Percentiles rank a stretch among this genome's conserved stretches.
phyloP scores from a whole-genome alignment of 2,888 invertebrate species.

The Isoperla grammatica region DNA sequence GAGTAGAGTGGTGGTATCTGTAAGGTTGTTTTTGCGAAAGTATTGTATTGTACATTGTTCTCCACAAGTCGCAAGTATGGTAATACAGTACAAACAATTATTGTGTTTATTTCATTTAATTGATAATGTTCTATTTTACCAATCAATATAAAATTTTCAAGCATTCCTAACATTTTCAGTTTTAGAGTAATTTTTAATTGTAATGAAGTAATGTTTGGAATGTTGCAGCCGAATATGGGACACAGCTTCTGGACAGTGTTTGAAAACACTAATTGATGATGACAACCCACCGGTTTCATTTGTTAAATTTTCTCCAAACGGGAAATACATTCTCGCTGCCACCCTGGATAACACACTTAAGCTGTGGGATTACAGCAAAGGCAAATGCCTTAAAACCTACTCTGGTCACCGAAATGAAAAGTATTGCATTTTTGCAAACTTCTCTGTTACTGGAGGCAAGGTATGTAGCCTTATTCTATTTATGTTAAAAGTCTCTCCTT shows the following conservation, averaged over 20 bases:
- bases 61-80: no score
- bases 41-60: no score
- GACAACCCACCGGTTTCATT: slow-evolving; percentile 99
- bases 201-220: no score
- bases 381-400: slow-evolving; percentile 97
- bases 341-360: slow-evolving; percentile 98
- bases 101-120: no score
- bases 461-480: slow-evolving; percentile 52
- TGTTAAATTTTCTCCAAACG: slow-evolving; percentile 99
- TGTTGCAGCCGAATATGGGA: slow-evolving; percentile 94
- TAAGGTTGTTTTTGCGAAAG: no score
- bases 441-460: slow-evolving; percentile 99
- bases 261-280: slow-evolving; percentile 98
- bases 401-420: slow-evolving; percentile 98
- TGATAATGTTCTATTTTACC: no score
- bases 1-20: no score
- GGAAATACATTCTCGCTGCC: slow-evolving; percentile 97
- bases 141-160: no score
- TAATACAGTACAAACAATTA: no score
- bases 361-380: slow-evolving; percentile 98
- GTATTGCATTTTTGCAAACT: slow-evolving; percentile 99
- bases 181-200: no score
- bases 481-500: no score
- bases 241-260: slow-evolving; percentile 96
- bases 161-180: no score